Conservation (phyloP, 2,113 vertebrate genomes). For the Epinephelus moara region DNA sequence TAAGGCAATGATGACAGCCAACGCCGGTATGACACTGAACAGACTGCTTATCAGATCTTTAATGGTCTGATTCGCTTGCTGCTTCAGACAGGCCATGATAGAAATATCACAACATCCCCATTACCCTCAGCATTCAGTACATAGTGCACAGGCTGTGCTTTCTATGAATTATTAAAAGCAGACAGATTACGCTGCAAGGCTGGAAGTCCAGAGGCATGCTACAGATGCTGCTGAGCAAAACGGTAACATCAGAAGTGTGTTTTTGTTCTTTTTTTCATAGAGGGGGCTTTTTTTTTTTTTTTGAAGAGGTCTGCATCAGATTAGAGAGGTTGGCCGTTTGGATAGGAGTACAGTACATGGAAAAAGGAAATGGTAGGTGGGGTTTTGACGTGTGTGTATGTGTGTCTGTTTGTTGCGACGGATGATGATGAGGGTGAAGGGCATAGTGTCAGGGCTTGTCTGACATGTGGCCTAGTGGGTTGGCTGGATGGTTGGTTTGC, state of each 20-base stretch:
- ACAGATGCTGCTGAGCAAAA: slow-evolving; percentile 78
- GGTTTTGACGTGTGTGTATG: slow-evolving; percentile 21
- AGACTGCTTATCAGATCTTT: slow-evolving; percentile 77
- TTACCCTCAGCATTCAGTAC: slow-evolving; percentile 77
- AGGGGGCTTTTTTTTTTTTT: slow-evolving; percentile 15
- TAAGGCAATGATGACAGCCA: slow-evolving; percentile 59
- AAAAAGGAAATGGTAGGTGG: slow-evolving; percentile 12
- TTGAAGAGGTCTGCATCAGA: slow-evolving; percentile 20
- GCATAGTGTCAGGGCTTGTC: slow-evolving; percentile 80
- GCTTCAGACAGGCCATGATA: slow-evolving; percentile 79
- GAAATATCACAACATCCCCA: slow-evolving; percentile 81
- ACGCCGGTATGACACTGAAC: slow-evolving; percentile 63
- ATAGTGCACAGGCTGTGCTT: slow-evolving; percentile 72
- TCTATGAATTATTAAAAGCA: slow-evolving; percentile 83
- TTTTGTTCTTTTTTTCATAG: slow-evolving; percentile 53
- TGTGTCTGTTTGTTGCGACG: slow-evolving; percentile 43
- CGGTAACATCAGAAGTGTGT: slow-evolving; percentile 65
- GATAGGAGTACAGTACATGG: not conserved
- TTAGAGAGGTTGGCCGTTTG: slow-evolving; percentile 16
- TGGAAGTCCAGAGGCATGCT: slow-evolving; percentile 75
- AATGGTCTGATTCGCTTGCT: slow-evolving; percentile 67
- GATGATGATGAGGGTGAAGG: slow-evolving; percentile 74
- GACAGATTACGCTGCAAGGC: slow-evolving; percentile 81
- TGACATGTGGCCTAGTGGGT: slow-evolving; percentile 82
- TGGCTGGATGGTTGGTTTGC: slow-evolving; percentile 72